phyloP scores from a whole-genome alignment of 2,888 invertebrate genomes.

The Hololepta plana region DNA sequence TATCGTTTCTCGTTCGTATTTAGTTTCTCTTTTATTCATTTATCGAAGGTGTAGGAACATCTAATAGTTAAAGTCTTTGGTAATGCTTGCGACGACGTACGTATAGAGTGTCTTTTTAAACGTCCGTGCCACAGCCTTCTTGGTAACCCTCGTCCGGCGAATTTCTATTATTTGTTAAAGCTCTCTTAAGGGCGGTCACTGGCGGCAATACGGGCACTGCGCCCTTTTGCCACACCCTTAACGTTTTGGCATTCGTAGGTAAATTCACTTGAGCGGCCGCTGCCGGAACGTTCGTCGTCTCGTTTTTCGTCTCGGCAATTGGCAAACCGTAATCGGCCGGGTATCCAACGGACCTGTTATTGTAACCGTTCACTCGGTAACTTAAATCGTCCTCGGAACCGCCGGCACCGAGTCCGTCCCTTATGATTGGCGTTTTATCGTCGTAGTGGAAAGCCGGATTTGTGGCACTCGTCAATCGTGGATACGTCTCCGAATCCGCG shows the following conservation, averaged over 20 bases:
- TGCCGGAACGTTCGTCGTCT: slow-evolving; percentile 12
- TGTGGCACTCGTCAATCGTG: slow-evolving; percentile 35
- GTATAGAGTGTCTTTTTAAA: too few relatives aligned
- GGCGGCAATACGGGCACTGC: slow-evolving; percentile 69
- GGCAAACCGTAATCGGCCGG: slow-evolving; percentile 67
- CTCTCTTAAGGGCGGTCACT: slow-evolving; percentile 69
- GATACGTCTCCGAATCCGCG: slow-evolving; percentile 18
- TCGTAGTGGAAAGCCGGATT: slow-evolving; percentile 42
- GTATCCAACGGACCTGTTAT: slow-evolving; percentile 33
- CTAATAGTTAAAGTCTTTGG: too few relatives aligned
- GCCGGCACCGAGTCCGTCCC: slow-evolving; percentile 37
- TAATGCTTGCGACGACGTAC: too few relatives aligned
- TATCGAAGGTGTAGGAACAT: too few relatives aligned
- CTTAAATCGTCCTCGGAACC: slow-evolving; percentile 45
- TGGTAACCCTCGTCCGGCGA: slow-evolving; percentile 84
- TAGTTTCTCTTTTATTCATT: too few relatives aligned
- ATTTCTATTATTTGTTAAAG: slow-evolving; percentile 64
- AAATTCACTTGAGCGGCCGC: slow-evolving; percentile 20
- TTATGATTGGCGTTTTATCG: slow-evolving; percentile 60
- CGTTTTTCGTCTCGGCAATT: slow-evolving; percentile 30
- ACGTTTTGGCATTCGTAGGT: slow-evolving; percentile 53
- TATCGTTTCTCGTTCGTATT: too few relatives aligned
- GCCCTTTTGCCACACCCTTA: slow-evolving; percentile 75
- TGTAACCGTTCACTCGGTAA: slow-evolving; percentile 34
- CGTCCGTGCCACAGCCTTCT: slow-evolving; percentile 84